Percentiles rank a stretch among this genome's conserved stretches.
These are phyloP conservation scores for Congeria kusceri DNA, from an alignment of 2,888 invertebrate genomes.

Conservation along the genomic window DNA sequence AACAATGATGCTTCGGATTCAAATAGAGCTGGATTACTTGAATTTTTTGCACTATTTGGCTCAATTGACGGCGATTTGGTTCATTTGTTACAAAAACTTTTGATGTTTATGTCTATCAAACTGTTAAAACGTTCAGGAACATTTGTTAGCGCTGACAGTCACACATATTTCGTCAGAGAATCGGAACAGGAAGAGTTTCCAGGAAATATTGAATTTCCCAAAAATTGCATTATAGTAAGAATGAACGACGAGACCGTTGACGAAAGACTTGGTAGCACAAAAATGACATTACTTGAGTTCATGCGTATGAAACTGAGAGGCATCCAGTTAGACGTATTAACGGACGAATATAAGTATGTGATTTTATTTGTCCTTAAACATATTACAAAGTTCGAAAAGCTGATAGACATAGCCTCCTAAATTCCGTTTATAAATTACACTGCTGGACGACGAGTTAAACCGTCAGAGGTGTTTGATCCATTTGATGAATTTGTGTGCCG, in stretches of 20 bases:
- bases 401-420: constrained; percentile 23
- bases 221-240: not conserved
- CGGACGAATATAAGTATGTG: not conserved
- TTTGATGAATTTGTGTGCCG: not conserved
- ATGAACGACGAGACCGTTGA: not conserved
- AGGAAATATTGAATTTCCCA: not conserved
- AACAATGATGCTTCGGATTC: too few relatives aligned
- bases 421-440: constrained; percentile 36
- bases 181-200: not conserved
- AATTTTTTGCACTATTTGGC: too few relatives aligned
- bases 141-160: too few relatives aligned
- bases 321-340: not conserved
- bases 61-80: too few relatives aligned
- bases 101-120: too few relatives aligned
- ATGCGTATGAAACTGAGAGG: not conserved
- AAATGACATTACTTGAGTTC: not conserved
- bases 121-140: too few relatives aligned
- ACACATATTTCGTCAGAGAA: not conserved
- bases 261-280: not conserved
- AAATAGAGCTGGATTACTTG: too few relatives aligned
- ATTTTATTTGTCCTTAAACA: constrained; percentile 42
- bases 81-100: too few relatives aligned
- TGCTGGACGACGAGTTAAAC: constrained; percentile 11
- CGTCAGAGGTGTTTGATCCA: constrained; percentile 52
- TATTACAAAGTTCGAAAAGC: not conserved